Percentiles rank a stretch among this genome's conserved stretches.
phyloP scores from a whole-genome alignment of 1,140 invertebrate genomes.

The Phenacoccus solenopsis region DNA sequence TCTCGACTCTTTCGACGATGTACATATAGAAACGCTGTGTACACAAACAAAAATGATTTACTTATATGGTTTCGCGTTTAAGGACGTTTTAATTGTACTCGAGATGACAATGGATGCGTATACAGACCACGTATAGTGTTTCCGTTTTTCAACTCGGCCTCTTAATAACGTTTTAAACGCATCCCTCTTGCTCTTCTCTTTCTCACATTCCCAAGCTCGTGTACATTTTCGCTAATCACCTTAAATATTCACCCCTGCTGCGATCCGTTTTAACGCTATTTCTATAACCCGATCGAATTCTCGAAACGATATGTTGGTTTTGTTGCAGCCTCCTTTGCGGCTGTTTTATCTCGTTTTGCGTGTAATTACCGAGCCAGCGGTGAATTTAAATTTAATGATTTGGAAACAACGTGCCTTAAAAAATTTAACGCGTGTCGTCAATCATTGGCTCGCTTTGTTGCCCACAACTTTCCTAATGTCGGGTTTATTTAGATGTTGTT shows the following conservation, averaged over 20 bases:
- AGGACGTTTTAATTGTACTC: neutral
- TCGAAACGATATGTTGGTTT: too few relatives aligned
- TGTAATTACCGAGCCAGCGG: neutral
- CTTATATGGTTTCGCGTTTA: neutral
- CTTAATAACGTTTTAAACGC: too few relatives aligned
- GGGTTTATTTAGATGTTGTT: too few relatives aligned
- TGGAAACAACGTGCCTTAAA: neutral
- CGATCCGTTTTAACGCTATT: neutral
- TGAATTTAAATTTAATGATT: neutral
- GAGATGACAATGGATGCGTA: neutral
- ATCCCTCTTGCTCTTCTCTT: too few relatives aligned
- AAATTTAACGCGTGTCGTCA: neutral
- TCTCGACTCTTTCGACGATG: neutral
- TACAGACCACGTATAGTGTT: too few relatives aligned
- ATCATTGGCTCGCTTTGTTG: neutral
- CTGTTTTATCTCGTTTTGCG: neutral
- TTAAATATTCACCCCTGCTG: neutral
- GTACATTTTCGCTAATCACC: neutral
- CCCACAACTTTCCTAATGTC: too few relatives aligned
- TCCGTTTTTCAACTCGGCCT: too few relatives aligned
- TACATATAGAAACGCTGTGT: neutral
- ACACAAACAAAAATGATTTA: too few relatives aligned
- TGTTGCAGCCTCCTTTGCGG: too few relatives aligned
- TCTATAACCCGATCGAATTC: neutral
- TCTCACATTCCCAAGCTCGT: neutral